Base-by-base conservation (phyloP, 2,113 vertebrate species). In the Rhynchomys soricoides region DNA sequence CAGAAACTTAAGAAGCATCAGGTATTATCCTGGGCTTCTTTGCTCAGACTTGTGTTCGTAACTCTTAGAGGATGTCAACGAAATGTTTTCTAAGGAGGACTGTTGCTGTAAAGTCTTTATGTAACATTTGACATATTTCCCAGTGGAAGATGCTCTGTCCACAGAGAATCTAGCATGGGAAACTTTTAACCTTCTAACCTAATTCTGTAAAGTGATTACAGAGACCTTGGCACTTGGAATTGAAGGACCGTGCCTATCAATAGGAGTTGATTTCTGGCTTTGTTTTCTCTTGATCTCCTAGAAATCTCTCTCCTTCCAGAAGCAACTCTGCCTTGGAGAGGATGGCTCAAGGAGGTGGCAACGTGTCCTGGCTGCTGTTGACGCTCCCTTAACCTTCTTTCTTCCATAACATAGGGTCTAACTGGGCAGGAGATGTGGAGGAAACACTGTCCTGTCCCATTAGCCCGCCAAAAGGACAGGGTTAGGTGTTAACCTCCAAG, bases 401-500 rank as follows among this genome's bases (percentile, higher is more conserved):
- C 5, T 1, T 24, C 57, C 50, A 31, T 93, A 75, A 83, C 37
- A 85, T 83, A 71, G 57, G 93, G 91, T 79, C 45, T 75, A 73
- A 70, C 31, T 55, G 50, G 71, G 52, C 96, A 94, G 92, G 82
- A 96, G 89, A 34, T 43, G 2, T 34, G 16, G 86, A 93, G 85
- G 89, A 91, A 96, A 82, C 29, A 16, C 6, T 37, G 68, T 94
- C 43, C 85, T 96, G 57, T 93, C 75, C 59, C 66, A 73, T 55
- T 83, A 89, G 68, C 62, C 43, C 7, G 0, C 52, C 78, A 66
- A 55, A 78, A 52, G 62, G 59, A 82, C 71, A 88, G 55, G 40
- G 40, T 77, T 91, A 43, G 85, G 64, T 88, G 7, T 91, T 86
- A 70, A 55, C 82, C 93, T 94, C 50, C 66, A 92, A 93, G 87